Evolutionary conservation across 2,113 vertebrate genomes (phyloP), one percentile per base, ranked within the genome.

Genomic region (Hemichromis elongatus): DNA sequence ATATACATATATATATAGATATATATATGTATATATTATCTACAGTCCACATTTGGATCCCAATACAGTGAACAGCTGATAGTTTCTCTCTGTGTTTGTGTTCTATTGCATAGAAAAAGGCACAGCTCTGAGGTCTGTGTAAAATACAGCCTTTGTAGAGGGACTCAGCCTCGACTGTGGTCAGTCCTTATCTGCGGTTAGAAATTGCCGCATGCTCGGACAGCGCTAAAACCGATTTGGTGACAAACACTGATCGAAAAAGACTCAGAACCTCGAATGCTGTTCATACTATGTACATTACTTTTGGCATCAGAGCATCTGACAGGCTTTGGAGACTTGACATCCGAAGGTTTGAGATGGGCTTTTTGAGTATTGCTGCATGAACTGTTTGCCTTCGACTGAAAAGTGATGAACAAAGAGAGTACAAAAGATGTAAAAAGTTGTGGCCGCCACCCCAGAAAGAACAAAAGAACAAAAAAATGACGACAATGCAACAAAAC

Each of bases 61-160:
- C 97, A 97, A 96, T 97, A 97, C 97, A 97, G 97, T 96, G 96
- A 97, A 97, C 92, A 91, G 88, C 90, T 92, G 89, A 92, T 92
- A 91, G 55, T 86, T 88, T 92, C 87, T 93, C 86, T 92, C 86
- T 87, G 94, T 95, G 94, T 97, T 96, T 89, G 89, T 97, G 96
- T 97, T 97, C 96, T 97, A 97, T 99, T 99, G 98, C 98, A 99
- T 99, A 99, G 98, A 98, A 98, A 95, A 99, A 99, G 98, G 98
- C 98, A 99, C 98, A 98, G 98, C 97, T 97, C 97, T 96, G 96
- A 97, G 97, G 97, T 98, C 97, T 98, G 97, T 96, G 96, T 93
- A 96, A 94, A 97, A 97, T 96, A 97, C 96, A 97, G 95, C 96
- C 95, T 96, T 95, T 61, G 68, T 91, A 89, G 84, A 92, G 85